Percentiles rank a stretch among this genome's conserved stretches.
Conservation (phyloP, 64 coral and sea anemone species). For the Pocillopora verrucosa region DNA sequence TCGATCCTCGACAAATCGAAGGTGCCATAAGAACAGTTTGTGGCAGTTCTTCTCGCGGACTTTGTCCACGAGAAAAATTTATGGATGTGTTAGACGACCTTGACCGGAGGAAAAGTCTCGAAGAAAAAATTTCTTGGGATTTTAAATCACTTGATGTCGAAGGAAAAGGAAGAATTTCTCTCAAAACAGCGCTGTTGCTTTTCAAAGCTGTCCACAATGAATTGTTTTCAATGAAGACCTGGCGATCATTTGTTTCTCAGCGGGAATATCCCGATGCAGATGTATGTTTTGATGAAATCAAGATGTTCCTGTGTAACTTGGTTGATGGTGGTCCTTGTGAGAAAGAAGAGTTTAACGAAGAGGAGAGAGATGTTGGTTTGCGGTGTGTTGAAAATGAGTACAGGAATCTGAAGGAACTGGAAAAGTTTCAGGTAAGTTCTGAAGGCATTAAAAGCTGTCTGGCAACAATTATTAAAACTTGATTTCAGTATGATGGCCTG, state of each 20-base stretch:
- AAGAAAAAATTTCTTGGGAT: slow-evolving; percentile 96
- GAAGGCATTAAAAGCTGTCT: too few species aligned
- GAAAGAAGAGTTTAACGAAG: slow-evolving; percentile 66
- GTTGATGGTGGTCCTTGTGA: slow-evolving; percentile 73
- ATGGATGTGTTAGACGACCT: slow-evolving; percentile 75
- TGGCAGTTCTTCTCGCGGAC: slow-evolving; percentile 64
- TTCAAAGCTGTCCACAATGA: slow-evolving; percentile 96
- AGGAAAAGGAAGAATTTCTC: slow-evolving; percentile 82
- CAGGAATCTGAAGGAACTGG: slow-evolving; percentile 71
- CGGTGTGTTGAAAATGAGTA: slow-evolving; percentile 51
- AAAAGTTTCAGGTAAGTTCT: slow-evolving; percentile 83
- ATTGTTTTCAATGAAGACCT: slow-evolving; percentile 87
- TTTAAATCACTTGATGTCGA: slow-evolving; percentile 89
- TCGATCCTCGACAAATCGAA: slow-evolving; percentile 82
- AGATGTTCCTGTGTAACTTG: slow-evolving; percentile 90
- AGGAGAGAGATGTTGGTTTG: slow-evolving; percentile 54
- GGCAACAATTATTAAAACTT: too few species aligned
- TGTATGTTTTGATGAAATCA: slow-evolving; percentile 95
- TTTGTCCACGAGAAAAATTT: slow-evolving; percentile 82
- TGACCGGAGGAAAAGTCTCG: slow-evolving; percentile 73
- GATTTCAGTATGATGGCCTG: too few species aligned
- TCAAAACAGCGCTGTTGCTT: slow-evolving; percentile 87
- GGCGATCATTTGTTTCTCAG: slow-evolving; percentile 77
- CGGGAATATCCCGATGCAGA: slow-evolving; percentile 54
- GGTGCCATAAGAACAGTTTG: slow-evolving; percentile 76